Conservation (phyloP, 2,888 invertebrate species). For the Frankliniella fusca region DNA sequence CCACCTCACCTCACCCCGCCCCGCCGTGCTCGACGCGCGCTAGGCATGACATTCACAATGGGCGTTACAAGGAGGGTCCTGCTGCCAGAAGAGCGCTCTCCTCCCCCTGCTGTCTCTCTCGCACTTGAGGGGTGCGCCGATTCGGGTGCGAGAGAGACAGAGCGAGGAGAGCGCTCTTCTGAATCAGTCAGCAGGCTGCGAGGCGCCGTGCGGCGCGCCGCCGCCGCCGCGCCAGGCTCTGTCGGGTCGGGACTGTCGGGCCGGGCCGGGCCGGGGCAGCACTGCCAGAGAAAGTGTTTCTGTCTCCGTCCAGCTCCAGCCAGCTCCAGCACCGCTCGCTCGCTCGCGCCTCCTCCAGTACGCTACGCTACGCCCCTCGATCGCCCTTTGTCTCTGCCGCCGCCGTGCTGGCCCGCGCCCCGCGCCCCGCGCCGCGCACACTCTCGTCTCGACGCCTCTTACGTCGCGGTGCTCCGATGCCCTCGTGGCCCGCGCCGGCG, state of each 20-base stretch:
- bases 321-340: too few species aligned
- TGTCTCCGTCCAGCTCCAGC: too few species aligned
- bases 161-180: too few species aligned
- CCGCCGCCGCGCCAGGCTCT: background rate
- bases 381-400: background rate
- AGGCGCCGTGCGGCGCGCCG: background rate
- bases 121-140: too few species aligned
- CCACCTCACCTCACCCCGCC: background rate
- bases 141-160: background rate
- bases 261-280: background rate
- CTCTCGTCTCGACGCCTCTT: too few species aligned
- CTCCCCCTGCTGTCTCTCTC: background rate
- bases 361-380: too few species aligned
- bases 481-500: too few species aligned
- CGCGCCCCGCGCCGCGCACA: background rate
- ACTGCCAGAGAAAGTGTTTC: slow-evolving; percentile 11
- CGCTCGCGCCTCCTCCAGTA: too few species aligned
- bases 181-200: too few species aligned
- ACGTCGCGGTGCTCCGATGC: too few species aligned
- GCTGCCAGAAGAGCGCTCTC: background rate
- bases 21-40: background rate
- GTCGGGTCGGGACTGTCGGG: background rate
- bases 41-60: slow-evolving; percentile 17
- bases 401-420: background rate
- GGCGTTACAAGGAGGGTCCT: background rate